phyloP scores from a whole-genome alignment of 2,797 vertebrate genomes.

The Zenarchopterus dispar region DNA sequence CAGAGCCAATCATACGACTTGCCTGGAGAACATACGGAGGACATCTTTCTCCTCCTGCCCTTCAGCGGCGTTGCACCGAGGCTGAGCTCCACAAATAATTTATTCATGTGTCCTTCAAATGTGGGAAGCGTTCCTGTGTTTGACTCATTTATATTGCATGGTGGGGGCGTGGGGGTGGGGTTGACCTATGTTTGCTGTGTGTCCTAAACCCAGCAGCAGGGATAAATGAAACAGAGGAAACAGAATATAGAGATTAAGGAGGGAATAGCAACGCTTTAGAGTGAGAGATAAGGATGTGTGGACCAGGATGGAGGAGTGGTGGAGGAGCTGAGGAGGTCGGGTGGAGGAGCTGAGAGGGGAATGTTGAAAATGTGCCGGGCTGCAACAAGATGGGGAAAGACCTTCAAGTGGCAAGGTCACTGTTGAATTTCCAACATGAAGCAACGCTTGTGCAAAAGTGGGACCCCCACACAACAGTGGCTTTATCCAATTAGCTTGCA shows the following conservation, averaged over 20 bases:
- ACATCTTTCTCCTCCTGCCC: conserved; percentile 3
- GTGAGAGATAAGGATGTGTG: not conserved
- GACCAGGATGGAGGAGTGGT: conserved; percentile 13
- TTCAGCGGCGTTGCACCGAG: conserved; percentile 7
- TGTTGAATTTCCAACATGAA: not conserved
- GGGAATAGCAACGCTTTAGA: not conserved
- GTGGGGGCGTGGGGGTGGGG: not conserved
- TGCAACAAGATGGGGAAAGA: conserved; percentile 37
- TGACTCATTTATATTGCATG: conserved; percentile 66
- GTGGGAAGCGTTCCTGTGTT: conserved; percentile 27
- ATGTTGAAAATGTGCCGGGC: conserved; percentile 2
- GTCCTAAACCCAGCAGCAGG: conserved; percentile 8
- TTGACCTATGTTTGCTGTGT: conserved; percentile 22
- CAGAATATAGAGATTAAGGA: not conserved
- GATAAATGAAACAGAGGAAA: conserved; percentile 17
- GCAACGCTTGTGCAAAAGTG: not conserved
- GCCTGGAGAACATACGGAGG: not conserved
- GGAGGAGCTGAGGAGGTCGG: conserved; percentile 2
- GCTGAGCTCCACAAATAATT: conserved; percentile 55
- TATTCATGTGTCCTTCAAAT: conserved; percentile 54
- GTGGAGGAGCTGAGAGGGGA: not conserved
- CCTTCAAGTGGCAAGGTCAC: conserved; percentile 61
- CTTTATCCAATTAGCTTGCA: conserved; percentile 1
- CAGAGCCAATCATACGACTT: conserved; percentile 22
- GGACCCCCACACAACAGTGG: not conserved